Conservation (phyloP, 2,113 vertebrate species). For the Myocastor coypus region DNA sequence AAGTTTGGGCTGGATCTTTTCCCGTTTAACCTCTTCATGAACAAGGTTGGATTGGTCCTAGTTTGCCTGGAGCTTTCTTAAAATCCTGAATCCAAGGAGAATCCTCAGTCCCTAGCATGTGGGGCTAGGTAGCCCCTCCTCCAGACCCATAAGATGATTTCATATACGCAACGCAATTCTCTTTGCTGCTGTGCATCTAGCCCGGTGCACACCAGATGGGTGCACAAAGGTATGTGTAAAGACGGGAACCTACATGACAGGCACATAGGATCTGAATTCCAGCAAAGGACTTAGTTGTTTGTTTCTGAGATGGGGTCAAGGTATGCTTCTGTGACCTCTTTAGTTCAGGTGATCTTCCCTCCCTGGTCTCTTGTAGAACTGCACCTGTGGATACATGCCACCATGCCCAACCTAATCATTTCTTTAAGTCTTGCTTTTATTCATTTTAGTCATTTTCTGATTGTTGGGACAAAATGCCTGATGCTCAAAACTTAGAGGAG, state of each 20-base stretch:
- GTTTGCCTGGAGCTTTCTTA: not conserved
- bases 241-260: not conserved
- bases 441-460: not conserved
- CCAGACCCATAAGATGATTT: not conserved
- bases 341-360: not conserved
- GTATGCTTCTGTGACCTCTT: not conserved
- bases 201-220: no score
- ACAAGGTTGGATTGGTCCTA: not conserved
- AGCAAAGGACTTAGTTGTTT: not conserved
- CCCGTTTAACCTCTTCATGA: not conserved
- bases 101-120: not conserved
- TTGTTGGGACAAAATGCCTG: not conserved
- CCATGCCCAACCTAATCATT: not conserved
- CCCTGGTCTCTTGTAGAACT: not conserved
- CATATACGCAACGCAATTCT: not conserved
- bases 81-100: not conserved
- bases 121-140: not conserved
- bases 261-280: not conserved
- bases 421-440: slow-evolving; percentile 20
- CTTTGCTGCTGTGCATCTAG: not conserved
- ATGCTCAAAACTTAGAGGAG: not conserved
- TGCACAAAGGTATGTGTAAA: not conserved
- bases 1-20: not conserved
- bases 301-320: not conserved
- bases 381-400: accelerated